Percentiles rank a stretch among this genome's conserved stretches.
Conservation (phyloP, 2,888 invertebrate species). For the Diaperis boleti region DNA sequence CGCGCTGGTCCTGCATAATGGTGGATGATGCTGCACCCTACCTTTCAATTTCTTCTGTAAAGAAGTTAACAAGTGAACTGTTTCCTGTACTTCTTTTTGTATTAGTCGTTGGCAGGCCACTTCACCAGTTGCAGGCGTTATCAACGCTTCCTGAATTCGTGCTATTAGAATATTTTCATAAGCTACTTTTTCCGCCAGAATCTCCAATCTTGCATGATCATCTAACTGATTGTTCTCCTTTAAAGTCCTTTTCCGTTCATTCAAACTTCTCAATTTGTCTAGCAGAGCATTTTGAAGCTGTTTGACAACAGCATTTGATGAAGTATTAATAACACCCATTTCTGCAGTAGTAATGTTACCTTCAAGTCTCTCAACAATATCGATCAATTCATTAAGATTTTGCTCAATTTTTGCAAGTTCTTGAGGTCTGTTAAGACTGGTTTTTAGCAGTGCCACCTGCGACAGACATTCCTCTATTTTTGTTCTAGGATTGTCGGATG, state of each 20-base stretch:
- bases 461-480: conserved; percentile 77
- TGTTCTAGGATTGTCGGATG: conserved; percentile 73
- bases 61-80: conserved; percentile 80
- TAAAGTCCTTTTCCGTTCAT: conserved; percentile 75
- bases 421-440: conserved; percentile 74
- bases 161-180: conserved; percentile 78
- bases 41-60: conserved; percentile 77
- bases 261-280: conserved; percentile 77
- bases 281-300: conserved; percentile 77
- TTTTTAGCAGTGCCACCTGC: conserved; percentile 74
- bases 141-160: conserved; percentile 76
- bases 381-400: conserved; percentile 73
- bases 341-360: conserved; percentile 67
- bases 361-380: conserved; percentile 69
- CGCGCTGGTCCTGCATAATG: conserved; percentile 66
- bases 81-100: conserved; percentile 79
- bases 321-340: conserved; percentile 69
- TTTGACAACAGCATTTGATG: conserved; percentile 72
- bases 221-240: conserved; percentile 78
- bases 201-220: conserved; percentile 75
- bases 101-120: conserved; percentile 73
- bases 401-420: conserved; percentile 49
- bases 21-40: conserved; percentile 64
- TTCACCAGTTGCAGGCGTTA: conserved; percentile 59
- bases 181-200: conserved; percentile 84